Evolutionary conservation across 2,113 vertebrate species (phyloP).

Genomic region (Phasianus colchicus): DNA sequence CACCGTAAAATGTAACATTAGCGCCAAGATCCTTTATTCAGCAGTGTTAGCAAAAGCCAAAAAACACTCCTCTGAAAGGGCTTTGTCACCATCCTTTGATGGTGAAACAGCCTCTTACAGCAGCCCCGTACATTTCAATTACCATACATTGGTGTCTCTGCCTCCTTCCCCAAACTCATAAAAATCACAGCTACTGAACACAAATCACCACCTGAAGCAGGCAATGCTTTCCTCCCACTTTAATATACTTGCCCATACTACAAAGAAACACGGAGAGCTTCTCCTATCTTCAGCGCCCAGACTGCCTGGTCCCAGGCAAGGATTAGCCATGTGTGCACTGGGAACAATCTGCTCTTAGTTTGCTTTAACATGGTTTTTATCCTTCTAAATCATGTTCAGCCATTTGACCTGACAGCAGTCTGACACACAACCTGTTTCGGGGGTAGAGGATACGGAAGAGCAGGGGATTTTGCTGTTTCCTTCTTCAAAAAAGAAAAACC

Average conservation of each 20-base stretch:
- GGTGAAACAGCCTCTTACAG: slow-evolving; percentile 56
- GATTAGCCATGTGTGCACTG: slow-evolving; percentile 61
- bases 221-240: slow-evolving; percentile 41
- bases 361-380: slow-evolving; percentile 61
- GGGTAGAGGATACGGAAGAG: not conserved
- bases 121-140: slow-evolving; percentile 66
- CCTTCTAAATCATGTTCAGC: slow-evolving; percentile 64
- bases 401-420: slow-evolving; percentile 58
- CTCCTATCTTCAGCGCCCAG: slow-evolving; percentile 7
- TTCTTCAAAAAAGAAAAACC: not conserved
- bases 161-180: slow-evolving; percentile 73
- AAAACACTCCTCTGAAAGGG: slow-evolving; percentile 65
- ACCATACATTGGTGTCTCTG: slow-evolving; percentile 35
- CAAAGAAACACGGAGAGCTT: slow-evolving; percentile 45
- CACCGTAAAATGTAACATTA: slow-evolving; percentile 61
- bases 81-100: slow-evolving; percentile 68
- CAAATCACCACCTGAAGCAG: slow-evolving; percentile 77
- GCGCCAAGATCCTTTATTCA: slow-evolving; percentile 29
- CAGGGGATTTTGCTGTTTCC: not conserved
- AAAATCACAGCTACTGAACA: slow-evolving; percentile 82
- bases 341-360: slow-evolving; percentile 75
- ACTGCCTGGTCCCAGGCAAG: slow-evolving; percentile 58
- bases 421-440: slow-evolving; percentile 20
- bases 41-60: slow-evolving; percentile 37
- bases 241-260: slow-evolving; percentile 69